A percentile compares a stretch with the other conserved stretches of the same genome.
Evolutionary conservation across 2,888 invertebrate genomes (phyloP).

Genomic region (Drosophila lutescens): DNA sequence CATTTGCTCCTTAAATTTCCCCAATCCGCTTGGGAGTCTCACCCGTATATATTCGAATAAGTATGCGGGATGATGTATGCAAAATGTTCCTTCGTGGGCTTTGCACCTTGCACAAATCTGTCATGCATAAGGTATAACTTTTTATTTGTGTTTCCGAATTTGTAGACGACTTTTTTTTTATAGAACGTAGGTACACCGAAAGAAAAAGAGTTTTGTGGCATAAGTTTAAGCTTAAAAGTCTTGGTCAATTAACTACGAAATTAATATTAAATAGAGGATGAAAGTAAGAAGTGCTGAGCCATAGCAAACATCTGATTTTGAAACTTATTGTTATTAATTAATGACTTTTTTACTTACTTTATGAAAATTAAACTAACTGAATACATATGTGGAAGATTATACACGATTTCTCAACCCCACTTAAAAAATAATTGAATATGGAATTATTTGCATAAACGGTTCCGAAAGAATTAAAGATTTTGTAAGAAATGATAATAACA

Average conservation of each 20-base stretch:
- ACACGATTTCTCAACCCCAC: too few relatives aligned
- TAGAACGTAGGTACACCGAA: slow-evolving; percentile 48
- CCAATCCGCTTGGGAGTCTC: slow-evolving; percentile 14
- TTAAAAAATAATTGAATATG: too few relatives aligned
- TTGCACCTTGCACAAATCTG: slow-evolving; percentile 76
- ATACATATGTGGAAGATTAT: too few relatives aligned
- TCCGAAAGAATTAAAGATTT: too few relatives aligned
- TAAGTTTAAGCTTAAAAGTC: too few relatives aligned
- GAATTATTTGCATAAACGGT: too few relatives aligned
- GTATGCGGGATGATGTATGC: slow-evolving; percentile 52
- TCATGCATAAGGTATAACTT: slow-evolving; percentile 80
- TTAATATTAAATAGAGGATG: not conserved
- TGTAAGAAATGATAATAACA: too few relatives aligned
- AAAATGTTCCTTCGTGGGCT: slow-evolving; percentile 52
- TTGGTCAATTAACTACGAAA: not conserved
- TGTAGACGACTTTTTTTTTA: slow-evolving; percentile 55
- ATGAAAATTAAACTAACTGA: too few relatives aligned
- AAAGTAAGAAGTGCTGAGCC: too few relatives aligned
- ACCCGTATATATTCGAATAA: slow-evolving; percentile 6
- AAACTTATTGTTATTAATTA: too few relatives aligned
- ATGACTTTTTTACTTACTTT: too few relatives aligned
- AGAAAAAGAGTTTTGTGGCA: not conserved
- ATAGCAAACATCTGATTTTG: too few relatives aligned
- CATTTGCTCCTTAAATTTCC: slow-evolving; percentile 16
- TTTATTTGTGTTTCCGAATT: slow-evolving; percentile 75